These are phyloP conservation scores for Phyto melanocephala DNA, from an alignment of 2,888 invertebrate species.

Conservation along the genomic window DNA sequence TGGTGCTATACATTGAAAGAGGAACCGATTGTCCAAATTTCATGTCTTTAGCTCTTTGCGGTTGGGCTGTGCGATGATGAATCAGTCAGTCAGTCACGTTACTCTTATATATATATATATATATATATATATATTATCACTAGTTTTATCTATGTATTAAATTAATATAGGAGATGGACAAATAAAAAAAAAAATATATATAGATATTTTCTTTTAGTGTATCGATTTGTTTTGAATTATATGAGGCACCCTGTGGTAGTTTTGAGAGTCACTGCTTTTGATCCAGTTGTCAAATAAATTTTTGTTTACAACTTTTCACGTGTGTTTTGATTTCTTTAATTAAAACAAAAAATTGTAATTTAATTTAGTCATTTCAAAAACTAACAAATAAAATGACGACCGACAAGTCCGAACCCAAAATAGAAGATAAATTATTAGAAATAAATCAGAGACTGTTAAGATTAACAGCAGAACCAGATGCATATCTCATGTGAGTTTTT, in stretches of 20 bases:
- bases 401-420: slow-evolving; percentile 21
- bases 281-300: slow-evolving; percentile 10
- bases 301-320: slow-evolving; percentile 50
- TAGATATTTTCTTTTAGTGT: not conserved
- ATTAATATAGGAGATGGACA: too few species aligned
- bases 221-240: not conserved
- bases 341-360: not conserved
- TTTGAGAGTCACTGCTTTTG: slow-evolving; percentile 5
- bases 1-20: too few species aligned
- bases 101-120: too few species aligned
- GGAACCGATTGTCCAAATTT: too few species aligned
- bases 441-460: slow-evolving; percentile 67
- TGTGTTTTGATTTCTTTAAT: slow-evolving; percentile 42
- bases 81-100: too few species aligned
- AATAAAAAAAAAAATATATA: too few species aligned
- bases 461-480: slow-evolving; percentile 70
- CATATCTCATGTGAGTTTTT: slow-evolving; percentile 72
- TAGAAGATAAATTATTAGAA: slow-evolving; percentile 61
- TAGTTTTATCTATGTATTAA: too few species aligned
- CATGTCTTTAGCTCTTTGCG: too few species aligned
- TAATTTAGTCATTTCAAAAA: slow-evolving; percentile 35
- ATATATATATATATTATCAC: too few species aligned
- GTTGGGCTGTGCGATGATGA: too few species aligned
- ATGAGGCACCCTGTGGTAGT: not conserved
- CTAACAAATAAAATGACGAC: slow-evolving; percentile 27